Percentiles rank a stretch among this genome's conserved stretches.
Evolutionary conservation across 2,113 vertebrate species (phyloP).

Genomic region (Poeciliopsis retropinna): DNA sequence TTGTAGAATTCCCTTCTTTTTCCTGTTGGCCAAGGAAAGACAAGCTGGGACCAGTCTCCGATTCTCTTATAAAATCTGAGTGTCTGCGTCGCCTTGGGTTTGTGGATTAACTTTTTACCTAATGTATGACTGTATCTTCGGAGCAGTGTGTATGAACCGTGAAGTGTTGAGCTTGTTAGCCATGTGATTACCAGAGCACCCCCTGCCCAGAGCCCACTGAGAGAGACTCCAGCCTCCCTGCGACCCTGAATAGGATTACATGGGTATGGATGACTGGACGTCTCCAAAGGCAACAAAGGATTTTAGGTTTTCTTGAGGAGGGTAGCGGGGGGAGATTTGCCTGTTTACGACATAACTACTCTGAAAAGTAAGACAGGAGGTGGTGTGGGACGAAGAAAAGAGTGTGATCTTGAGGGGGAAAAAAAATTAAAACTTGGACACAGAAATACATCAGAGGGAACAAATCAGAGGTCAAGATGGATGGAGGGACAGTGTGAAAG

Average conservation of each 20-base stretch:
- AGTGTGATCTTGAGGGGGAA: constrained; percentile 39
- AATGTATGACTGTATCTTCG: not conserved
- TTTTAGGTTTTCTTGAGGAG: constrained; percentile 1
- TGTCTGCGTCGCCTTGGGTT: not conserved
- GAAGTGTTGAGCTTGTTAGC: not conserved
- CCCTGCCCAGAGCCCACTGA: constrained; percentile 38
- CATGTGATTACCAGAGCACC: constrained; percentile 37
- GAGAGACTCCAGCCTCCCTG: constrained; percentile 37
- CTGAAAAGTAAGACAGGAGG: constrained; percentile 13
- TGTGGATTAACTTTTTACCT: not conserved
- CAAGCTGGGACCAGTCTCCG: constrained; percentile 7
- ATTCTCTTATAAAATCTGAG: not conserved
- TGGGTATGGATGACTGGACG: constrained; percentile 44
- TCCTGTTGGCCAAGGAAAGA: constrained; percentile 56
- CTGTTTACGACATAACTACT: constrained; percentile 21
- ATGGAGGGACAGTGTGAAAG: constrained; percentile 58
- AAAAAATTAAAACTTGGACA: constrained; percentile 48
- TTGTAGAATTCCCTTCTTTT: constrained; percentile 62
- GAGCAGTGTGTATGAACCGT: not conserved
- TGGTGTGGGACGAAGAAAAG: constrained; percentile 12
- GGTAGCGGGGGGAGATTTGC: not conserved
- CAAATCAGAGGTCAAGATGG: constrained; percentile 56
- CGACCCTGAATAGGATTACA: constrained; percentile 61
- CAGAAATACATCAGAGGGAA: constrained; percentile 58
- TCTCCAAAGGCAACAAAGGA: constrained; percentile 50